A percentile compares a stretch with the other conserved stretches of the same genome.
Evolutionary conservation across 2,888 invertebrate species (phyloP).

Genomic region (Rhagonycha fulva): DNA sequence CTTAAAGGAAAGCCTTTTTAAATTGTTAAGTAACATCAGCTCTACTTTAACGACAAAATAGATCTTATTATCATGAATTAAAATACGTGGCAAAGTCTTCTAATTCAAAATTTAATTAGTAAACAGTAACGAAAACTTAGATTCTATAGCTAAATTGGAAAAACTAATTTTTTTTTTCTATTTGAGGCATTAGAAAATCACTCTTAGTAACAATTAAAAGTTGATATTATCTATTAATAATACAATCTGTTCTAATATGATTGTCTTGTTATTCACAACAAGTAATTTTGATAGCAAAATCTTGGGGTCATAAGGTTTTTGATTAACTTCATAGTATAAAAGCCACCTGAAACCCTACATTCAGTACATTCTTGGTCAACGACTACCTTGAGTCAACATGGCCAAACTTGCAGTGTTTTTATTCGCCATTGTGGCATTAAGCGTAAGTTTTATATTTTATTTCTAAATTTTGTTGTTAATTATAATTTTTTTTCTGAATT

Average conservation of each 20-base stretch:
- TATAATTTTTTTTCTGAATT: background rate
- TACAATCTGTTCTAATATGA: background rate
- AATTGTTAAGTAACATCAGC: too few species aligned
- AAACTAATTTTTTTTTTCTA: background rate
- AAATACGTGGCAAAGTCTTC: too few species aligned
- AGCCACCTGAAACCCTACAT: background rate
- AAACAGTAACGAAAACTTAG: too few species aligned
- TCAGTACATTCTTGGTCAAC: background rate
- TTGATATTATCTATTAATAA: background rate
- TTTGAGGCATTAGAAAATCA: background rate
- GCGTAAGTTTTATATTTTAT: background rate
- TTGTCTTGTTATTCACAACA: background rate
- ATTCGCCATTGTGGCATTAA: background rate
- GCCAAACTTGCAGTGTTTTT: background rate
- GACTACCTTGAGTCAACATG: constrained; percentile 3
- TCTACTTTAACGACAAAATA: too few species aligned
- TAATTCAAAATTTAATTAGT: too few species aligned
- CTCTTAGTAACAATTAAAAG: background rate
- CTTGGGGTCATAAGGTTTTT: background rate
- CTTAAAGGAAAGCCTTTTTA: too few species aligned
- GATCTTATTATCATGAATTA: too few species aligned
- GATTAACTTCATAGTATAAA: background rate
- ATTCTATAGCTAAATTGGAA: too few species aligned
- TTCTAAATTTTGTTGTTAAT: background rate
- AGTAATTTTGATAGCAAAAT: background rate